phyloP scores from a whole-genome alignment of 1,140 invertebrate genomes.

The Drosophila triauraria region DNA sequence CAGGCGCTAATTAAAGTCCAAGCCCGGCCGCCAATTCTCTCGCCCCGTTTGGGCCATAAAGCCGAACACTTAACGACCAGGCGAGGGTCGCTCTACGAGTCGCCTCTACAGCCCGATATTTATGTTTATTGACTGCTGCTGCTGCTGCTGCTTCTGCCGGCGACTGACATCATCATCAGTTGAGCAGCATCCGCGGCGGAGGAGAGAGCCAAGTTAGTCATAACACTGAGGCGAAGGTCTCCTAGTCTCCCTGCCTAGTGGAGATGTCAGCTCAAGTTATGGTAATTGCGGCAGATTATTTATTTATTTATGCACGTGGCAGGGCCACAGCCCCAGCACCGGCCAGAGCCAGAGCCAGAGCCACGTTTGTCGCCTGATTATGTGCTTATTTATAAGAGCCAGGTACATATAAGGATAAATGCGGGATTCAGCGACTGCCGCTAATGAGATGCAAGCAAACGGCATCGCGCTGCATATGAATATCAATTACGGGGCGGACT shows the following conservation, averaged over 20 bases:
- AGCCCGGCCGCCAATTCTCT: conserved; percentile 44
- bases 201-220: conserved; percentile 61
- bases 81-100: conserved; percentile 38
- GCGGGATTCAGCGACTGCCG: conserved; percentile 37
- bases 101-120: conserved; percentile 61
- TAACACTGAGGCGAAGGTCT: conserved; percentile 45
- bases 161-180: conserved; percentile 72
- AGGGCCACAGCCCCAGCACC: neutral
- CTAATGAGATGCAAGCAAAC: conserved; percentile 76
- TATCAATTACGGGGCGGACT: conserved; percentile 62
- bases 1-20: conserved; percentile 76
- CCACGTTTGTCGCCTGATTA: conserved; percentile 74
- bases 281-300: conserved; percentile 82
- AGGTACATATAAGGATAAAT: conserved; percentile 58
- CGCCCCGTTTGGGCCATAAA: conserved; percentile 72
- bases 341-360: conserved; percentile 19
- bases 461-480: conserved; percentile 68
- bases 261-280: conserved; percentile 76
- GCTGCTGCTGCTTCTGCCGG: conserved; percentile 39
- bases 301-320: conserved; percentile 76
- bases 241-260: conserved; percentile 33
- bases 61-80: conserved; percentile 73
- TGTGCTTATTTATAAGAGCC: conserved; percentile 77
- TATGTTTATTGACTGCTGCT: conserved; percentile 75
- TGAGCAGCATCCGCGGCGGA: conserved; percentile 8